Evolutionary conservation across 2,113 vertebrate species (phyloP).

Genomic region (Tachycineta bicolor): DNA sequence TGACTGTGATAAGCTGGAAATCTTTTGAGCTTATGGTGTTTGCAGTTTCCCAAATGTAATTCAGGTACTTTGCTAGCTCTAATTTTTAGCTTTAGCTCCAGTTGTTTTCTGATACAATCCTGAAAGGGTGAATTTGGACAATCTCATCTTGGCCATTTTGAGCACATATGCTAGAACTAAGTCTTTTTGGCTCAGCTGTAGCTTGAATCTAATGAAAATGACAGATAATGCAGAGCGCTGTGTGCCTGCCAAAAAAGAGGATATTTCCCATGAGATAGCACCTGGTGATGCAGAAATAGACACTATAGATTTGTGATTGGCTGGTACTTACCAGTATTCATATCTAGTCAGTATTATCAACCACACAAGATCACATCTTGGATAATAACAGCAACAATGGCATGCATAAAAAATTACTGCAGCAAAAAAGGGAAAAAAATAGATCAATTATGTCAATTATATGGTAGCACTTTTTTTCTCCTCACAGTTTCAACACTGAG

Average conservation of each 20-base stretch:
- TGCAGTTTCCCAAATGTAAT: conserved; percentile 63
- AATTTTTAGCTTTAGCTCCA: conserved; percentile 59
- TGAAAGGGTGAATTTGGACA: conserved; percentile 77
- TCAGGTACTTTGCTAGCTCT: conserved; percentile 53
- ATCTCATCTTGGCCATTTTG: conserved; percentile 76
- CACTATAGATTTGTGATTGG: conserved; percentile 82
- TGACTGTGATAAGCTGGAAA: conserved; percentile 52
- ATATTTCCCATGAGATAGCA: conserved; percentile 84
- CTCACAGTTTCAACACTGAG: conserved; percentile 75
- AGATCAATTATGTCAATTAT: conserved; percentile 93
- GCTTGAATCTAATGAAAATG: conserved; percentile 83
- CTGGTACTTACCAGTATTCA: conserved; percentile 79
- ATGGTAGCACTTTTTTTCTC: conserved; percentile 80
- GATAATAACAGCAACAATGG: conserved; percentile 86
- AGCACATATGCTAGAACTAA: conserved; percentile 80
- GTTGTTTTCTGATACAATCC: conserved; percentile 61
- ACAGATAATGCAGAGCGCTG: conserved; percentile 79
- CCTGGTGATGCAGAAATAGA: conserved; percentile 83
- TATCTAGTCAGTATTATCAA: conserved; percentile 84
- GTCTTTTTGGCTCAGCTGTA: conserved; percentile 83
- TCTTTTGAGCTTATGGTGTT: conserved; percentile 46
- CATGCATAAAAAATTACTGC: conserved; percentile 85
- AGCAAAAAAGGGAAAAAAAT: conserved; percentile 84
- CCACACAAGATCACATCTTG: conserved; percentile 83
- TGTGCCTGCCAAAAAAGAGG: conserved; percentile 82